Percentiles rank a stretch among this genome's conserved stretches.
phyloP scores from a whole-genome alignment of 2,888 invertebrate genomes.

The Scaeva pyrastri region DNA sequence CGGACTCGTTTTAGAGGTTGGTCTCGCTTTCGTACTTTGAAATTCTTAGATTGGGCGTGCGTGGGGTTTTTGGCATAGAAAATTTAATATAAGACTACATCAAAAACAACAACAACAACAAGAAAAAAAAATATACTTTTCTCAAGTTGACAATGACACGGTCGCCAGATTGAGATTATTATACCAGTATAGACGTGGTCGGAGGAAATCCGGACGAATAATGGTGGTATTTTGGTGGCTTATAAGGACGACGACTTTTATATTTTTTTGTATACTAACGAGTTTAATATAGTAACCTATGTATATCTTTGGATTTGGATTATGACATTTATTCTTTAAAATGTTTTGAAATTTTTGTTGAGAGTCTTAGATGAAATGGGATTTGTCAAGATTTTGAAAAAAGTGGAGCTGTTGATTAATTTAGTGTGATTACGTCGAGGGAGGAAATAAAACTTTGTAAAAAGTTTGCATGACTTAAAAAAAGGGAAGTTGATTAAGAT shows the following conservation, averaged over 20 bases:
- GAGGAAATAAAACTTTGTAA: neutral
- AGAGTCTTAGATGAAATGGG: slow-evolving; percentile 21
- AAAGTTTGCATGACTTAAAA: neutral
- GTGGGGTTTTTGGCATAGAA: slow-evolving; percentile 50
- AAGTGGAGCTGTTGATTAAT: slow-evolving; percentile 10
- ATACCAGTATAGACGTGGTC: slow-evolving; percentile 40
- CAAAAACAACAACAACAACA: slow-evolving; percentile 6
- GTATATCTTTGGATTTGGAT: neutral
- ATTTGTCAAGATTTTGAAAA: slow-evolving; percentile 60
- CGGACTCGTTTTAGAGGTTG: slow-evolving; percentile 34
- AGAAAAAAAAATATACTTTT: slow-evolving; percentile 32
- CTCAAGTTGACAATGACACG: slow-evolving; percentile 65
- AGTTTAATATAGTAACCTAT: neutral
- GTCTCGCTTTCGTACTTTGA: slow-evolving; percentile 35
- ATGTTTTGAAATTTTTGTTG: slow-evolving; percentile 40
- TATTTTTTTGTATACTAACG: neutral
- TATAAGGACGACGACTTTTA: slow-evolving; percentile 44
- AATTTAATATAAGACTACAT: neutral
- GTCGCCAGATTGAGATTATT: slow-evolving; percentile 59
- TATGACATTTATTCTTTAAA: slow-evolving; percentile 29
- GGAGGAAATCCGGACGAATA: slow-evolving; percentile 33
- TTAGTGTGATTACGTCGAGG: neutral
- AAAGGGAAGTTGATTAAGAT: neutral
- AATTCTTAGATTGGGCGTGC: slow-evolving; percentile 35
- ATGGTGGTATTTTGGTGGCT: slow-evolving; percentile 8